Evolutionary conservation across 1,140 invertebrate species (phyloP).

Genomic region (Hycleus phaleratus): DNA sequence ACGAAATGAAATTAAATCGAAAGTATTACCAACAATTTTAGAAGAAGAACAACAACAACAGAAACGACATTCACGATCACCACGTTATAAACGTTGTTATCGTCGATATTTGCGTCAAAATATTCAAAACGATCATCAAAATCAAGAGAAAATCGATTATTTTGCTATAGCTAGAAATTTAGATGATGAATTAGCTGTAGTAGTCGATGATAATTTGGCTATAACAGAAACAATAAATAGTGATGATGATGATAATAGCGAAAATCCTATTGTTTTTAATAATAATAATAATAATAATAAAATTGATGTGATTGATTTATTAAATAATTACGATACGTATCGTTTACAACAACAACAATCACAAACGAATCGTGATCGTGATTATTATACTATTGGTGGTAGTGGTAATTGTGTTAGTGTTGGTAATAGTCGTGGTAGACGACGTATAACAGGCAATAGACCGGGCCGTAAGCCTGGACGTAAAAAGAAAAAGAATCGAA

Average conservation of each 20-base stretch:
- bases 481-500: slow-evolving; percentile 45
- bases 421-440: slow-evolving; percentile 3
- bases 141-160: slow-evolving; percentile 7
- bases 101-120: too few relatives aligned
- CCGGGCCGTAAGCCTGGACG: slow-evolving; percentile 27
- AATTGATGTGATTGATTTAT: too few relatives aligned
- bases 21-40: neutral
- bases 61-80: too few relatives aligned
- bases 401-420: neutral
- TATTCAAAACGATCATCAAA: neutral
- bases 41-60: too few relatives aligned
- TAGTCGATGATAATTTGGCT: neutral
- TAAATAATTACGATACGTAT: too few relatives aligned
- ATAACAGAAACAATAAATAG: too few relatives aligned
- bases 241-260: too few relatives aligned
- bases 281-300: too few relatives aligned
- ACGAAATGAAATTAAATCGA: neutral
- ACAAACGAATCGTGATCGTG: neutral
- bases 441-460: neutral
- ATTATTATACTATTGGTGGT: neutral
- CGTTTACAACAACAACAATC: neutral
- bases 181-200: neutral
- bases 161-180: slow-evolving; percentile 5
- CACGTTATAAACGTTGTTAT: too few relatives aligned
- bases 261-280: too few relatives aligned